Conservation (phyloP, 2,888 invertebrate species). For the Lottia gigantea region DNA sequence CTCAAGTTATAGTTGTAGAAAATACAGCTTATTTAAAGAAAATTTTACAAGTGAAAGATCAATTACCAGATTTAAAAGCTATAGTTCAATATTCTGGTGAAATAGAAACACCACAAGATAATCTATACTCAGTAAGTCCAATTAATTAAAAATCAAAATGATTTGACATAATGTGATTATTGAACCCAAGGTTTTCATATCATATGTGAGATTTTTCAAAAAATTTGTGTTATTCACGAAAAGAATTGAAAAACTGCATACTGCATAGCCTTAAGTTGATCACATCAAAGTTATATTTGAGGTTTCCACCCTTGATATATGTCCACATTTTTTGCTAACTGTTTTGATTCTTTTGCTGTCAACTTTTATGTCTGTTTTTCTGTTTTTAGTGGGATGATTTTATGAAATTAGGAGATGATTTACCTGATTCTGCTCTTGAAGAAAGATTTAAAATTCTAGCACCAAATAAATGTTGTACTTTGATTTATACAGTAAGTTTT, state of each 20-base stretch:
- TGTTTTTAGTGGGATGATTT: slow-evolving; percentile 64
- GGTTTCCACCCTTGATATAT: too few relatives aligned
- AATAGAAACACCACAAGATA: slow-evolving; percentile 44
- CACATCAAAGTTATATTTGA: too few relatives aligned
- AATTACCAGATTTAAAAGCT: slow-evolving; percentile 75
- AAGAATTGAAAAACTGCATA: too few relatives aligned
- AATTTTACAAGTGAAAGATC: slow-evolving; percentile 72
- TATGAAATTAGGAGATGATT: slow-evolving; percentile 48
- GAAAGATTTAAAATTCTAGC: slow-evolving; percentile 44
- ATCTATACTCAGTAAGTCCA: slow-evolving; percentile 57
- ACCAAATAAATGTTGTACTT: slow-evolving; percentile 63
- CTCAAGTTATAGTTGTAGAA: slow-evolving; percentile 90
- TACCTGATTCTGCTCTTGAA: slow-evolving; percentile 50
- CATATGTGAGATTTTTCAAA: too few relatives aligned
- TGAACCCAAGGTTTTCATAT: too few relatives aligned
- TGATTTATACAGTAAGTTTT: slow-evolving; percentile 64
- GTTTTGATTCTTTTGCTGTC: too few relatives aligned
- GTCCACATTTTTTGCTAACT: too few relatives aligned
- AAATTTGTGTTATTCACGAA: too few relatives aligned
- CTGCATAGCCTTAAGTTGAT: too few relatives aligned
- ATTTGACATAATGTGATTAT: too few relatives aligned
- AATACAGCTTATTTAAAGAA: slow-evolving; percentile 88
- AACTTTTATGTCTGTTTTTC: background rate
- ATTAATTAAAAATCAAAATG: too few relatives aligned
- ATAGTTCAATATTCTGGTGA: slow-evolving; percentile 75